These are phyloP conservation scores for Cyprinodon brontotheroides DNA, from an alignment of 2,113 vertebrate species.

Conservation along the genomic window DNA sequence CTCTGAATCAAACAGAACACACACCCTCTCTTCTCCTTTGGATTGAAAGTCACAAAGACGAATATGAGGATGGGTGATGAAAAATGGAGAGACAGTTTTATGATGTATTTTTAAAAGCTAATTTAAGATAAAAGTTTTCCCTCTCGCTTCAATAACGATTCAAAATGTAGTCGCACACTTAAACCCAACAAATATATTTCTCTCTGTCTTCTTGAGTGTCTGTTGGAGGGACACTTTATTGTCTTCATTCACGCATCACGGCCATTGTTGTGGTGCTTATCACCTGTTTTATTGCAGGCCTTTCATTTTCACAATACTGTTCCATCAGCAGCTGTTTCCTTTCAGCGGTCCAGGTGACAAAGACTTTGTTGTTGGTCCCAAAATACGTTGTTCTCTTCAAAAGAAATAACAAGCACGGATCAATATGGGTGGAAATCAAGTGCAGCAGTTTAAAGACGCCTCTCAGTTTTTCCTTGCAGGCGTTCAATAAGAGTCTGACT, in stretches of 20 bases:
- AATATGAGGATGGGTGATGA: slow-evolving; percentile 80
- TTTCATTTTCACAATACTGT: slow-evolving; percentile 46
- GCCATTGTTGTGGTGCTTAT: slow-evolving; percentile 32
- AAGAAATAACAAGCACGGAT: slow-evolving; percentile 71
- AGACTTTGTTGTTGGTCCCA: slow-evolving; percentile 48
- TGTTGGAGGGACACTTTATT: slow-evolving; percentile 39
- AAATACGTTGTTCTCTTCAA: slow-evolving; percentile 41
- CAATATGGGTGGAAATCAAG: slow-evolving; percentile 75
- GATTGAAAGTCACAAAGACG: slow-evolving; percentile 90
- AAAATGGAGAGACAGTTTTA: slow-evolving; percentile 67
- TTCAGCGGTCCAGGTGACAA: slow-evolving; percentile 43
- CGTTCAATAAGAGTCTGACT: slow-evolving; percentile 64
- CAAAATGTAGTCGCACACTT: slow-evolving; percentile 40
- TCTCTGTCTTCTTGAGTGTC: slow-evolving; percentile 29
- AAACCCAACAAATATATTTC: slow-evolving; percentile 64
- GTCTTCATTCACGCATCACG: slow-evolving; percentile 44
- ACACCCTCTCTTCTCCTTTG: slow-evolving; percentile 88
- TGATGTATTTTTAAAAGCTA: slow-evolving; percentile 66
- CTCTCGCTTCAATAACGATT: slow-evolving; percentile 67
- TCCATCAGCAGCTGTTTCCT: slow-evolving; percentile 58
- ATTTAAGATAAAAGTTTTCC: slow-evolving; percentile 72
- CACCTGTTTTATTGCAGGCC: slow-evolving; percentile 49
- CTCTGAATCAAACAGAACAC: slow-evolving; percentile 75
- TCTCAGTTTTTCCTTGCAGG: slow-evolving; percentile 51
- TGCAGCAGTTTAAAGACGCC: slow-evolving; percentile 42